Base-by-base conservation (phyloP, 2,797 vertebrate species). In the Phyllotis vaccarum region DNA sequence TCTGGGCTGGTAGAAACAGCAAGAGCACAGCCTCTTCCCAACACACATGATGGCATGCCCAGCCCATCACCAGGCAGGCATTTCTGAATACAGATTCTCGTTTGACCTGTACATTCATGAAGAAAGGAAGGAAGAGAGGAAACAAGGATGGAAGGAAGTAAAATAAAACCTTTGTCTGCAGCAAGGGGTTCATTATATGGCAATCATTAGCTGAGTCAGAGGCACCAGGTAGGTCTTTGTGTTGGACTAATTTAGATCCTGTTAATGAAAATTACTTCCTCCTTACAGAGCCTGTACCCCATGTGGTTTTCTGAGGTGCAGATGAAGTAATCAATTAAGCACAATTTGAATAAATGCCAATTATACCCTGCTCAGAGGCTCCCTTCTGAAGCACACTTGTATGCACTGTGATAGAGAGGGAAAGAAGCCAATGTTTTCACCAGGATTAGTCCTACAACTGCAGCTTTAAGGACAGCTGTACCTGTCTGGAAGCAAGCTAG, bases 241-340 rank as follows among this genome's bases (percentile, higher is more conserved):
- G 96, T 98, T 96, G 96, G 97, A 97, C 97, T 98, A 98, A 98
- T 98, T 98, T 98, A 98, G 98, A 98, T 98, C 97, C 97, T 97
- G 98, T 98, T 99, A 98, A 98, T 98, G 98, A 98, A 98, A 99
- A 98, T 98, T 98, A 98, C 98, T 98, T 98, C 98, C 98, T 98
- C 98, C 97, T 88, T 98, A 96, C 96, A 98, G 97, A 98, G 97
- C 78, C 97, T 96, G 64, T 97, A 98, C 98, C 98, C 97, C 98
- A 98, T 98, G 98, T 97, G 98, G 98, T 96, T 98, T 97, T 98
- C 97, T 96, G 97, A 98, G 97, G 93, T 97, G 97, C 97, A 98
- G 97, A 98, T 98, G 97, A 98, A 98, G 97, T 98, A 98, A 98
- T 98, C 98, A 98, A 98, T 98, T 98, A 98, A 97, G 89, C 91